Evolutionary conservation across 2,113 vertebrate genomes (phyloP).

Genomic region (Neogobius melanostomus): DNA sequence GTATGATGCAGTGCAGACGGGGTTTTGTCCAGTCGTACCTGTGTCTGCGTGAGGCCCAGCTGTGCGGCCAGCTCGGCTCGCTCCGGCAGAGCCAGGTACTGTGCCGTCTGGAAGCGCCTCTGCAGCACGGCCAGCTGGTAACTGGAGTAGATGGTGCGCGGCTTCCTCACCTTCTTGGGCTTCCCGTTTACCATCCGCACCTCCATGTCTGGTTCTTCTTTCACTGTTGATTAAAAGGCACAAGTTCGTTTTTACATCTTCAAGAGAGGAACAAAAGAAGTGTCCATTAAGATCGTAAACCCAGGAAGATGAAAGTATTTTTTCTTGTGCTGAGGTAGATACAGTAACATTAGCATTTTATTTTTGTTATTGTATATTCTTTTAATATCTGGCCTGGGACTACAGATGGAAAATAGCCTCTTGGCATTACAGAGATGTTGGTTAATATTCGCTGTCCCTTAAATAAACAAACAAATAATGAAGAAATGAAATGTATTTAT

Average conservation of each 20-base stretch:
- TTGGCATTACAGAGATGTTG: no score
- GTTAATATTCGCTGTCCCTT: no score
- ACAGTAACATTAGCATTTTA: no score
- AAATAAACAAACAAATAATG: no score
- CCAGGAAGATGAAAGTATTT: no score
- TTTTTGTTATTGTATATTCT: no score
- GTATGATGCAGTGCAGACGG: background rate
- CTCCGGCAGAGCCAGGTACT: slow-evolving; percentile 95
- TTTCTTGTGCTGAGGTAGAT: no score
- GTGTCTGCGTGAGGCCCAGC: slow-evolving; percentile 96
- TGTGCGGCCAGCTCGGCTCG: slow-evolving; percentile 95
- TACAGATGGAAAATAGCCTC: no score
- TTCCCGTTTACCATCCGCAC: slow-evolving; percentile 99
- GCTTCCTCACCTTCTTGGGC: slow-evolving; percentile 98
- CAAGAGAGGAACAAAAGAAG: background rate
- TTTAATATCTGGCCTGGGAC: no score
- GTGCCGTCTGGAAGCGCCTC: slow-evolving; percentile 96
- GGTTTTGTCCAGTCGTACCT: slow-evolving; percentile 74
- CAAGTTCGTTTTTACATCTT: background rate
- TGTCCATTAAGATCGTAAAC: no score
- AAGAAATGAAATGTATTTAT: no score
- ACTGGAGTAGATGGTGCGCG: slow-evolving; percentile 97
- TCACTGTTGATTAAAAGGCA: slow-evolving; percentile 71
- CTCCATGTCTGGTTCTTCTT: slow-evolving; percentile 95
- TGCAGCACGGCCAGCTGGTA: slow-evolving; percentile 97